Conservation (phyloP, 2,888 invertebrate species). For the Stenichneumon culpator region DNA sequence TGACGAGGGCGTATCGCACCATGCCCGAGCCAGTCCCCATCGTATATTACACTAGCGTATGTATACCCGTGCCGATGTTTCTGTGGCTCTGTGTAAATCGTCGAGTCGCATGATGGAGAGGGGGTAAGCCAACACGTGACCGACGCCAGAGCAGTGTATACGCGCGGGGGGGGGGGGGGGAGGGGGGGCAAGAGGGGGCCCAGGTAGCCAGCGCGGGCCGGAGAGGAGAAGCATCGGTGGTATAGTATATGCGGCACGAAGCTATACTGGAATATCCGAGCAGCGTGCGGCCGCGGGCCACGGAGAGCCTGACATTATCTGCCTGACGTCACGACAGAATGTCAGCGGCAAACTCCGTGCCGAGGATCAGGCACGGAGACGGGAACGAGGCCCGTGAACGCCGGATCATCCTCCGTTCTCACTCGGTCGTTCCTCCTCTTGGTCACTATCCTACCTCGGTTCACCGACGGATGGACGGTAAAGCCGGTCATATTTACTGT, state of each 20-base stretch:
- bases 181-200: neutral
- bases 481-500: conserved; percentile 4
- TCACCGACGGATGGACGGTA: neutral
- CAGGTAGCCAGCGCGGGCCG: conserved; percentile 38
- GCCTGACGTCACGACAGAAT: conserved; percentile 67
- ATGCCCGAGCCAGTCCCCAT: conserved; percentile 48
- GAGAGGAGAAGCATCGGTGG: conserved; percentile 31
- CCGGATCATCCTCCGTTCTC: conserved; percentile 32
- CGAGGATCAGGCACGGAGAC: conserved; percentile 33
- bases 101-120: conserved; percentile 40
- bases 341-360: conserved; percentile 55
- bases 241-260: neutral
- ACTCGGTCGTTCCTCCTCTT: conserved; percentile 7
- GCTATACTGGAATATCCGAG: conserved; percentile 34
- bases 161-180: neutral
- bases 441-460: neutral
- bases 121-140: conserved; percentile 55
- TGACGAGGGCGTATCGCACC: conserved; percentile 38
- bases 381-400: conserved; percentile 22
- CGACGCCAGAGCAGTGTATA: conserved; percentile 52
- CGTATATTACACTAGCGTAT: conserved; percentile 20
- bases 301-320: conserved; percentile 62
- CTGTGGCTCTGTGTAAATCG: conserved; percentile 26
- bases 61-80: conserved; percentile 1
- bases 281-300: conserved; percentile 41